Conservation (phyloP, 2,797 vertebrate genomes). For the Monodelphis domestica region DNA sequence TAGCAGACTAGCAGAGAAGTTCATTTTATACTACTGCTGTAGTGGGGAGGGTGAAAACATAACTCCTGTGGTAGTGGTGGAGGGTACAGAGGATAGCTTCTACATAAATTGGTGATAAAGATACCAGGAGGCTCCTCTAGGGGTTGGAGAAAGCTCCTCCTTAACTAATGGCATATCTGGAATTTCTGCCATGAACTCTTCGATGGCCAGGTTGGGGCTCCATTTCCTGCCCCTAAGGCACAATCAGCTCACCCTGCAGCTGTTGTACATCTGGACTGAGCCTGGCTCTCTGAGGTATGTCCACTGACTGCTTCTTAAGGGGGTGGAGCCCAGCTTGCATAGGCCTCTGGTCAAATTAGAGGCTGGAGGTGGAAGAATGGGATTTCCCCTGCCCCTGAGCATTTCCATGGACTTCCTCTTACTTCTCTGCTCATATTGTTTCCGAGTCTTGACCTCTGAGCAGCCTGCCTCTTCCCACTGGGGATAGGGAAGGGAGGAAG, state of each 20-base stretch:
- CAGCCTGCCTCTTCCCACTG: neutral
- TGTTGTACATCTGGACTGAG: conserved; percentile 10
- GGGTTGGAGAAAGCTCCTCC: neutral
- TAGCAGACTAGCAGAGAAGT: neutral
- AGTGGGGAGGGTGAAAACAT: neutral
- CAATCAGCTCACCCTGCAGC: neutral
- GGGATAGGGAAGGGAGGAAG: conserved; percentile 39
- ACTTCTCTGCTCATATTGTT: neutral
- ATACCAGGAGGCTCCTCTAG: neutral
- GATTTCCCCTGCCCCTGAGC: neutral
- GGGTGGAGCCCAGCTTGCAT: conserved; percentile 14
- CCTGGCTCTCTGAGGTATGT: neutral
- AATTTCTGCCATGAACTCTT: neutral
- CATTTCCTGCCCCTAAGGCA: neutral
- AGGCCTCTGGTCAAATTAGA: neutral
- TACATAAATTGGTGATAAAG: neutral
- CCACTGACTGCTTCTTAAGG: neutral
- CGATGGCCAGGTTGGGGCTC: neutral
- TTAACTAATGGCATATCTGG: neutral
- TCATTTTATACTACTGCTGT: neutral
- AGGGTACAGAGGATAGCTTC: neutral
- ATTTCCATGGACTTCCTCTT: neutral
- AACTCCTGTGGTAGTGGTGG: neutral
- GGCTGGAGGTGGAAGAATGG: neutral
- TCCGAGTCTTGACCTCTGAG: neutral